A percentile compares a stretch with the other conserved stretches of the same genome.
These are phyloP conservation scores for Arizona elegans DNA, from an alignment of 2,113 vertebrate genomes.

Conservation along the genomic window DNA sequence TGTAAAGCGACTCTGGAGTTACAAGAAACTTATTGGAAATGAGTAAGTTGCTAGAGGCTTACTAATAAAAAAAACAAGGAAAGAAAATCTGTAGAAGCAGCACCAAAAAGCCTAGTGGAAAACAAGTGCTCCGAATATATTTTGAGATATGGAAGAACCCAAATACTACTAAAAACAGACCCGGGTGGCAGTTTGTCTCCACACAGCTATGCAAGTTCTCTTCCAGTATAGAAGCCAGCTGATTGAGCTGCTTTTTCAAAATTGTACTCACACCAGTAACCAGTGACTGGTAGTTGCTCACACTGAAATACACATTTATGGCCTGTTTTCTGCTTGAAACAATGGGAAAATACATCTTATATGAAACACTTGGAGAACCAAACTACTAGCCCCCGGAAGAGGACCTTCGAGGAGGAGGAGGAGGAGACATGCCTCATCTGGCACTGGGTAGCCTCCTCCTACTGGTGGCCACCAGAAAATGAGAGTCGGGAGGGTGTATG, in stretches of 20 bases:
- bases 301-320: background rate
- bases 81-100: background rate
- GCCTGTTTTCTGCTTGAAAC: background rate
- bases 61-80: background rate
- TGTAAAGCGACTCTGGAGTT: too few species aligned
- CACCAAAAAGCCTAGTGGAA: background rate
- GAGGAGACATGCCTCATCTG: too few species aligned
- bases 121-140: background rate
- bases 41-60: background rate
- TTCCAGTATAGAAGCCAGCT: background rate
- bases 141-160: background rate
- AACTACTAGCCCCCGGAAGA: too few species aligned
- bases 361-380: background rate
- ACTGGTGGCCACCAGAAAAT: too few species aligned
- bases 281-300: background rate
- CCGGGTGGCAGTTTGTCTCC: background rate
- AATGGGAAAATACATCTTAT: background rate
- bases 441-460: too few species aligned
- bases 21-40: too few species aligned
- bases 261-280: background rate
- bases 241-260: background rate
- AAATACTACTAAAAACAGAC: too few species aligned
- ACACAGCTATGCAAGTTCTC: background rate
- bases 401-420: too few species aligned
- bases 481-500: too few species aligned